Percentiles rank a stretch among this genome's conserved stretches.
These are phyloP conservation scores for Pseudolycoriella hygida DNA, from an alignment of 2,888 invertebrate species.

Conservation along the genomic window DNA sequence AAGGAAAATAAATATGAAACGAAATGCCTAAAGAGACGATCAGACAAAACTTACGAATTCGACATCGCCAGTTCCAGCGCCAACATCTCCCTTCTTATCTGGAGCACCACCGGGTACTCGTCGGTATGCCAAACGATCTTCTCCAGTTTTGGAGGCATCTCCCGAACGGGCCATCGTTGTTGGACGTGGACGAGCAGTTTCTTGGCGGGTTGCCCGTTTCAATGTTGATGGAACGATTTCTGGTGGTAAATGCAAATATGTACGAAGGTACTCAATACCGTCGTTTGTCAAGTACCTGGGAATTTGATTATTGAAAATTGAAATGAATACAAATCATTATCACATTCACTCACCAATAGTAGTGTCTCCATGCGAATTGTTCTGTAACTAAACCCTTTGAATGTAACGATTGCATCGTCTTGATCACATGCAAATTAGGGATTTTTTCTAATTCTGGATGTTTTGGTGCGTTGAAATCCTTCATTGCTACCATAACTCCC, in stretches of 20 bases:
- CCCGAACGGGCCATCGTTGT: constrained; percentile 48
- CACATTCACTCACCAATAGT: constrained; percentile 92
- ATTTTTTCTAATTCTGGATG: constrained; percentile 91
- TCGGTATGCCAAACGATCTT: constrained; percentile 71
- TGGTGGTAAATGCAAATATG: constrained; percentile 89
- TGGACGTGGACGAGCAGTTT: constrained; percentile 64
- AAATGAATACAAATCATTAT: too few relatives aligned
- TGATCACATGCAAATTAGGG: constrained; percentile 96
- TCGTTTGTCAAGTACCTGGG: constrained; percentile 90
- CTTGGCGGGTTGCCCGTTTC: constrained; percentile 75
- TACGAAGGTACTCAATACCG: constrained; percentile 90
- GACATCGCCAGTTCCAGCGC: constrained; percentile 81
- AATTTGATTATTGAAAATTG: too few relatives aligned
- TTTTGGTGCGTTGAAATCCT: constrained; percentile 94
- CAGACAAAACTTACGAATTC: constrained; percentile 52
- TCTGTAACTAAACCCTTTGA: constrained; percentile 96
- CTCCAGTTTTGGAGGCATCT: constrained; percentile 54
- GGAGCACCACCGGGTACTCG: constrained; percentile 52
- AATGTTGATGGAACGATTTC: constrained; percentile 98
- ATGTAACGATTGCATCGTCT: constrained; percentile 91
- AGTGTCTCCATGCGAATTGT: constrained; percentile 99
- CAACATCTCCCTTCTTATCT: constrained; percentile 95
- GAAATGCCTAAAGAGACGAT: neutral
- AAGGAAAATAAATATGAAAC: neutral
- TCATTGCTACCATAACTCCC: constrained; percentile 98